Evolutionary conservation across 2,888 invertebrate species (phyloP).

Genomic region (Hipparchia semele): DNA sequence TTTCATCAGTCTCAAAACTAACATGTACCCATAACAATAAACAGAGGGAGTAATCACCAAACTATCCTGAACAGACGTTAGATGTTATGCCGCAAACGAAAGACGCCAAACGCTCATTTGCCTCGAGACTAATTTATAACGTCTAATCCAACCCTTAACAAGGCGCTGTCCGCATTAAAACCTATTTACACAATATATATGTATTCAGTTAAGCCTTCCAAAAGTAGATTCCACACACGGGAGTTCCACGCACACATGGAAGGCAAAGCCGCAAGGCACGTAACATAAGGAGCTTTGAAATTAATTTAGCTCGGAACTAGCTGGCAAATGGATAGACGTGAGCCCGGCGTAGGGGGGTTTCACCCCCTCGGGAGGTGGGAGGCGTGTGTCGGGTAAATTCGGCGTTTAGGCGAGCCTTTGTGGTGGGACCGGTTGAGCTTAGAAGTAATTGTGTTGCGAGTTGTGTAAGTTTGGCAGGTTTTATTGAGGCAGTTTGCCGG

Average conservation of each 20-base stretch:
- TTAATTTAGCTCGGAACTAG: constrained; percentile 84
- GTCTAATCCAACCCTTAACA: constrained; percentile 78
- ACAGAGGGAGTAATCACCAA: constrained; percentile 38
- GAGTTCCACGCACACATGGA: constrained; percentile 63
- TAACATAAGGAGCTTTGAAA: constrained; percentile 84
- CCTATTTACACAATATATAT: constrained; percentile 58
- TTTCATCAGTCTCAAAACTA: background rate
- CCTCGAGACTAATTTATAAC: constrained; percentile 73
- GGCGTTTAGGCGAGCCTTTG: constrained; percentile 81
- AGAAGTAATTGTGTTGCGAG: constrained; percentile 70
- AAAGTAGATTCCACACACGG: constrained; percentile 65
- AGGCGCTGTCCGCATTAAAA: constrained; percentile 69
- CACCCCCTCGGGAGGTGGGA: constrained; percentile 49
- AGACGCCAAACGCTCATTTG: constrained; percentile 55
- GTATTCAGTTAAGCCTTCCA: constrained; percentile 77
- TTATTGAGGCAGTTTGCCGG: constrained; percentile 53
- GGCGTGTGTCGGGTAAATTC: constrained; percentile 71
- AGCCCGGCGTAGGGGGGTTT: constrained; percentile 62
- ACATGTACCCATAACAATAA: constrained; percentile 16
- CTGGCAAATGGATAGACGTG: constrained; percentile 84
- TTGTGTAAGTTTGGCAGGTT: constrained; percentile 50
- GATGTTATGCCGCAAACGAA: constrained; percentile 40
- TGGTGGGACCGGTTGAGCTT: constrained; percentile 72
- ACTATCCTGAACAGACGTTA: constrained; percentile 41
- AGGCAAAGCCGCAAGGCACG: constrained; percentile 81